Evolutionary conservation across 2,888 invertebrate genomes (phyloP).

Genomic region (Thalpophila matura): DNA sequence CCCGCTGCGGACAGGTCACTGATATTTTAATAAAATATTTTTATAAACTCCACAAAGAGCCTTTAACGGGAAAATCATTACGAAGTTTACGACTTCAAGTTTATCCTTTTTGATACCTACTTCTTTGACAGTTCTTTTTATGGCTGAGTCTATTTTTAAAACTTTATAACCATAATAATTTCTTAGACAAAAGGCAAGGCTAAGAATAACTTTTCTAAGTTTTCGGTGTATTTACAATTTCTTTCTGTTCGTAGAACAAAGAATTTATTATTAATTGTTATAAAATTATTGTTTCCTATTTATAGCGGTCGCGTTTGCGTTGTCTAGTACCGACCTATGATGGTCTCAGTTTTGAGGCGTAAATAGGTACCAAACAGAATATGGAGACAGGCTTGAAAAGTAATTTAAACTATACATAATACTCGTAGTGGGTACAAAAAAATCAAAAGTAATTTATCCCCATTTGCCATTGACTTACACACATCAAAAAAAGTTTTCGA

Average conservation of each 20-base stretch:
- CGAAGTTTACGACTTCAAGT: constrained; percentile 12
- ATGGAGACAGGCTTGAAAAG: too few relatives aligned
- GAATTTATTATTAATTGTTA: background rate
- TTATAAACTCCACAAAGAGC: background rate
- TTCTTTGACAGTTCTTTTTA: constrained; percentile 16
- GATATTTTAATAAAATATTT: constrained; percentile 2
- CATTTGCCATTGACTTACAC: too few relatives aligned
- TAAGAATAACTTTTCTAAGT: background rate
- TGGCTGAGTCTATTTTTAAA: background rate
- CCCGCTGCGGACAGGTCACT: background rate
- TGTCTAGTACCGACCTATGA: too few relatives aligned
- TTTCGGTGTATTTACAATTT: constrained; percentile 2
- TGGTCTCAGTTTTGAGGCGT: too few relatives aligned
- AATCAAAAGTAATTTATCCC: too few relatives aligned
- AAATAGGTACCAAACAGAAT: too few relatives aligned
- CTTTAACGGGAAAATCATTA: constrained; percentile 11
- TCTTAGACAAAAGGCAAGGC: background rate
- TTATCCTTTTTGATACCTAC: constrained; percentile 9
- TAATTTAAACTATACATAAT: too few relatives aligned
- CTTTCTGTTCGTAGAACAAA: background rate
- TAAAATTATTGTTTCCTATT: background rate
- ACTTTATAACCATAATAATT: background rate
- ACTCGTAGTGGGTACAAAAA: too few relatives aligned
- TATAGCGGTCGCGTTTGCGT: too few relatives aligned
- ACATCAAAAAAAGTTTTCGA: too few relatives aligned